Conservation (phyloP, 2,113 vertebrate genomes). For the Spilogale gracilis region DNA sequence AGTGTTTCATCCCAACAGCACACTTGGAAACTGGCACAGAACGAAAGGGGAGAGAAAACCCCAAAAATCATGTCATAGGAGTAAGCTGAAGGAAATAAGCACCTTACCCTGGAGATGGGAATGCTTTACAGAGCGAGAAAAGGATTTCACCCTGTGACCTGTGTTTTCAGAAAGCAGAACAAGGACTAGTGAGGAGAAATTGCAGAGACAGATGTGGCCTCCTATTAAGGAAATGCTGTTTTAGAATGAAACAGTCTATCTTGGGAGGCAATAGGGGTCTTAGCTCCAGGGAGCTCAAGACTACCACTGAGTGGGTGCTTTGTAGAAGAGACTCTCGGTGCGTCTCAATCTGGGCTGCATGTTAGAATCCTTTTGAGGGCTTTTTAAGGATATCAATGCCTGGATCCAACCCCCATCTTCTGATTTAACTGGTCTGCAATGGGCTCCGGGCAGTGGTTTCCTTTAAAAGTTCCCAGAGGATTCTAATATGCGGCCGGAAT, state of each 20-base stretch:
- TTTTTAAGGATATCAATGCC: conserved; percentile 41
- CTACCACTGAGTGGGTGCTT: neutral
- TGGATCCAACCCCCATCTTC: conserved; percentile 26
- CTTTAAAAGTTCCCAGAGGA: conserved; percentile 51
- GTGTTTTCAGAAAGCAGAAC: conserved; percentile 62
- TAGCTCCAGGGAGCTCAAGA: neutral
- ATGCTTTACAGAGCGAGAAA: conserved; percentile 12
- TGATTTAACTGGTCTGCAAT: conserved; percentile 56
- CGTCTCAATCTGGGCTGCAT: neutral
- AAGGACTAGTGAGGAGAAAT: conserved; percentile 42
- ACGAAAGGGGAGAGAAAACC: neutral
- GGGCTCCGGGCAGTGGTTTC: conserved; percentile 22
- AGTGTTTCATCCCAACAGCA: conserved; percentile 33
- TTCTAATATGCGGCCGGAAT: conserved; percentile 36
- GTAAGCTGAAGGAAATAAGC: neutral
- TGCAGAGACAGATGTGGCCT: conserved; percentile 52
- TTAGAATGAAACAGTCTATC: conserved; percentile 35
- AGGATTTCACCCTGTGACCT: neutral
- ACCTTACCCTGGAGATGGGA: neutral
- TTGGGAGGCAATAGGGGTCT: conserved; percentile 4
- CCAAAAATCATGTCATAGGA: neutral
- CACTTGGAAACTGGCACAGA: neutral
- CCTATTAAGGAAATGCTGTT: conserved; percentile 61
- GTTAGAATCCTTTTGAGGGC: conserved; percentile 20
- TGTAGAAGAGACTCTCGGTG: neutral